Evolutionary conservation across 2,113 vertebrate species (phyloP).

Genomic region (Myocastor coypus): DNA sequence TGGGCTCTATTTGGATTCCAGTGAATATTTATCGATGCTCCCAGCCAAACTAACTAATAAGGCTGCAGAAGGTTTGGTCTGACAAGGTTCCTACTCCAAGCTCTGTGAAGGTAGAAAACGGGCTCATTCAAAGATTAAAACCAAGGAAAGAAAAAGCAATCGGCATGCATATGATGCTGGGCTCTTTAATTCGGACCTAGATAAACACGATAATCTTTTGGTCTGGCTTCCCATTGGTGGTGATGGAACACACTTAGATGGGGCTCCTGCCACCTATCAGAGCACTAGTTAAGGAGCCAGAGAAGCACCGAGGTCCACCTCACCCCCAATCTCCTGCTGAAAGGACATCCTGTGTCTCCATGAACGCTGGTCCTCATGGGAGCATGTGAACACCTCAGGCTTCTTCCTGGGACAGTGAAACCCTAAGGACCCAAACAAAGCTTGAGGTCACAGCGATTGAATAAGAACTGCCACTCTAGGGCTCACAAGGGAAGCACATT

Average conservation of each 20-base stretch:
- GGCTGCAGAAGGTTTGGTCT: neutral
- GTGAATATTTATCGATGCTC: neutral
- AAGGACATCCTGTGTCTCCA: conserved; percentile 89
- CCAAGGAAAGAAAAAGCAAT: conserved; percentile 30
- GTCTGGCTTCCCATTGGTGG: conserved; percentile 62
- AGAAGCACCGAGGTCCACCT: conserved; percentile 85
- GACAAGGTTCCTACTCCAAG: neutral
- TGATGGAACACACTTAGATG: conserved; percentile 83
- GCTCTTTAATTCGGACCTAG: conserved; percentile 57
- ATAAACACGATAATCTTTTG: conserved; percentile 57
- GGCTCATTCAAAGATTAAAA: conserved; percentile 53
- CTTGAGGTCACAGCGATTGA: neutral
- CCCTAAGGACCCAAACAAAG: conserved; percentile 45
- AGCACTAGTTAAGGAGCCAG: conserved; percentile 89
- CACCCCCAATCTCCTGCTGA: conserved; percentile 83
- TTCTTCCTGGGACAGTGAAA: conserved; percentile 79
- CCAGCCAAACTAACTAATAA: neutral
- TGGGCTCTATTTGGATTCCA: neutral
- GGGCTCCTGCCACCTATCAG: conserved; percentile 75
- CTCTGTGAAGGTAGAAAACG: conserved; percentile 41
- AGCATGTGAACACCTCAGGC: conserved; percentile 74
- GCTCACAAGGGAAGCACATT: neutral
- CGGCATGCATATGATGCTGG: neutral
- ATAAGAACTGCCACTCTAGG: neutral
- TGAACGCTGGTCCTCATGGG: conserved; percentile 90